Percentiles rank a stretch among this genome's conserved stretches.
Evolutionary conservation across 2,888 invertebrate species (phyloP).

Genomic region (Ornithoptera priamus): DNA sequence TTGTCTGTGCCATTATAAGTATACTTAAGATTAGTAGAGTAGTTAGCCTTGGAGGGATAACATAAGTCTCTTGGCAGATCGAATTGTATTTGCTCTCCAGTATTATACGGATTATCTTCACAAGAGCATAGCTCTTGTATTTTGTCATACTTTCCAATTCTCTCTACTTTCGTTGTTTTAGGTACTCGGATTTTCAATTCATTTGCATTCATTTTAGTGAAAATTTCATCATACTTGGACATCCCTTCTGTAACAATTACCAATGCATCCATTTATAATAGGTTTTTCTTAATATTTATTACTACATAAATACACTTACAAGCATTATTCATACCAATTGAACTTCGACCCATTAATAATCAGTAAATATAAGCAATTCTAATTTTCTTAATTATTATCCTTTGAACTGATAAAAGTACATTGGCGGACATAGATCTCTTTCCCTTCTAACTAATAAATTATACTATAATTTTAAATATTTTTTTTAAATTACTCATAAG

Average conservation of each 20-base stretch:
- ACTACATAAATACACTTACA: too few species aligned
- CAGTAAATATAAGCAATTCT: too few species aligned
- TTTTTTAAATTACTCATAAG: background rate
- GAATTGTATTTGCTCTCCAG: constrained; percentile 71
- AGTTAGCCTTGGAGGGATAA: constrained; percentile 48
- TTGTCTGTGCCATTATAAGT: constrained; percentile 55
- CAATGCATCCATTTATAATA: too few species aligned
- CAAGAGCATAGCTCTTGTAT: constrained; percentile 69
- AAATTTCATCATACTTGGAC: constrained; percentile 67
- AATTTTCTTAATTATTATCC: too few species aligned
- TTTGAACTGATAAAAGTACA: too few species aligned
- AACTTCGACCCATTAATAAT: too few species aligned
- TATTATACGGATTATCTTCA: constrained; percentile 60
- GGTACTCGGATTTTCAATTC: constrained; percentile 73
- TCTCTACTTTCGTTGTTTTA: constrained; percentile 62
- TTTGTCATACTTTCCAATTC: constrained; percentile 61
- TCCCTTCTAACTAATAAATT: too few species aligned
- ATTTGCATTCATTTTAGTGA: constrained; percentile 70
- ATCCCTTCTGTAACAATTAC: constrained; percentile 46
- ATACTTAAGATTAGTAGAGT: constrained; percentile 64
- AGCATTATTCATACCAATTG: too few species aligned
- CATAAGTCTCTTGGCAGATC: constrained; percentile 58
- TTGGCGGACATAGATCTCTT: too few species aligned
- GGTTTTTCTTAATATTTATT: too few species aligned
- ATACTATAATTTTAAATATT: background rate